A percentile compares a stretch with the other conserved stretches of the same genome.
These are phyloP conservation scores for Lampris megalopsis DNA, from an alignment of 2,113 vertebrate species.

Conservation along the genomic window DNA sequence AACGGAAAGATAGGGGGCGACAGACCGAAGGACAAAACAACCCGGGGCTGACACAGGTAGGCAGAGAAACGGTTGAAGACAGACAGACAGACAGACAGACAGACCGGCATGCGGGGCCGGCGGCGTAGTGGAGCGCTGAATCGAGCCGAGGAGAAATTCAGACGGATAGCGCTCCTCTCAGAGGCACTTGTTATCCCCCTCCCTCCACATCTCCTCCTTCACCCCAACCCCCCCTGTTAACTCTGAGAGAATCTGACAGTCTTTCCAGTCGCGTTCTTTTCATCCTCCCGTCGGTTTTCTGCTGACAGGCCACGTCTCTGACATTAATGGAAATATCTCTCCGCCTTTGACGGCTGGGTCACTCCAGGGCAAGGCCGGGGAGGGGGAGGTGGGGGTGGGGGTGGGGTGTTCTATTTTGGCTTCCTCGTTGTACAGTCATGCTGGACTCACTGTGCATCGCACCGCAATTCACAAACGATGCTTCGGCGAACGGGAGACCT, in stretches of 20 bases:
- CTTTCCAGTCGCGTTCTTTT: slow-evolving; percentile 69
- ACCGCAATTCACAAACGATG: slow-evolving; percentile 21
- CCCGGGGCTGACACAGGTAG: slow-evolving; percentile 5
- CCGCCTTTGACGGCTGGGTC: slow-evolving; percentile 50
- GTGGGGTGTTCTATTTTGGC: slow-evolving; percentile 19
- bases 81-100: slow-evolving; percentile 30
- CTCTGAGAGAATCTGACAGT: slow-evolving; percentile 68
- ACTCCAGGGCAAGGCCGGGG: slow-evolving; percentile 31
- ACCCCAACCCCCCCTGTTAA: slow-evolving; percentile 30
- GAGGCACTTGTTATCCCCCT: not conserved
- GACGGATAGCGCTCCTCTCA: slow-evolving; percentile 48
- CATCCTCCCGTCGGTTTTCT: slow-evolving; percentile 59
- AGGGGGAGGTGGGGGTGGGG: not conserved
- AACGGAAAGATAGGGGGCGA: not conserved
- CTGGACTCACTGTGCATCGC: slow-evolving; percentile 22
- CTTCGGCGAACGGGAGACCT: slow-evolving; percentile 23
- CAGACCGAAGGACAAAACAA: slow-evolving; percentile 11
- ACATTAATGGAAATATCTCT: slow-evolving; percentile 63
- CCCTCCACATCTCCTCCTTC: not conserved
- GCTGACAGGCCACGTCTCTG: slow-evolving; percentile 56
- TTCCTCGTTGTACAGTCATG: slow-evolving; percentile 27
- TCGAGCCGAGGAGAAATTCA: slow-evolving; percentile 39
- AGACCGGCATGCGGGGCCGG: not conserved
- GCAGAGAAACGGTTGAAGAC: slow-evolving; percentile 22
- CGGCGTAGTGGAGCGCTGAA: slow-evolving; percentile 23